Evolutionary conservation across 2,888 invertebrate species (phyloP), one percentile per base, ranked within the genome.

Genomic region (Sussaba pulchella): DNA sequence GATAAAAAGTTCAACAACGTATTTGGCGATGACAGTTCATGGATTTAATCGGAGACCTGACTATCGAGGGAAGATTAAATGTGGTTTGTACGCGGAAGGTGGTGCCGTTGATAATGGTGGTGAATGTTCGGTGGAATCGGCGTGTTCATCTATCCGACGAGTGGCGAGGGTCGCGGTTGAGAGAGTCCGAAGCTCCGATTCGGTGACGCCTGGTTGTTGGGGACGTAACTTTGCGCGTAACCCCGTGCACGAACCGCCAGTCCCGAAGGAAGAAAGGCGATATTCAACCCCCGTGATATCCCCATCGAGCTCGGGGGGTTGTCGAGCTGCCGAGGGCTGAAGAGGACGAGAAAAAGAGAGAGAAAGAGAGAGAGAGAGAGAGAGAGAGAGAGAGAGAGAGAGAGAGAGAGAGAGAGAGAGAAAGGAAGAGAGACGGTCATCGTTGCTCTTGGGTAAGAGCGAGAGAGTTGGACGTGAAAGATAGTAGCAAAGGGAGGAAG

Each of bases 211-310:
- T 78, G 81, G 73, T 81, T 69, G 77, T 78, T 73, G 81, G 81
- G 80, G 81, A 77, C 77, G 81, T 73, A 78, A 81, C 81, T 73
- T 81, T 81, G 69, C 77, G 73, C 77, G 81, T 81, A 81, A 81
- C 64, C 63, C 69, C 77, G 73, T 73, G 70, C 50, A 59, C 67
- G 61, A 57, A 72, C 80, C 50, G 64, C 47, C 72, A 39, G 66
- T 31, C 24, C 54, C 41, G 41, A 66, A 66, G 69, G 52, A 77
- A 77, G 77, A 72, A 77, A 73, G 77, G 73, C 59, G 59, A 78
- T 70, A 81, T 77, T 78, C 77, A 81, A 78, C 81, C 81, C 81
- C 77, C 64, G 73, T 61, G 77, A 77, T 81, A 81, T 81, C 64
- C 70, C 77, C 50, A 70, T 81, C 59, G 73, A 52, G 77, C 19